phyloP scores from a whole-genome alignment of 1,140 invertebrate species.

The Berghia stephanieae region DNA sequence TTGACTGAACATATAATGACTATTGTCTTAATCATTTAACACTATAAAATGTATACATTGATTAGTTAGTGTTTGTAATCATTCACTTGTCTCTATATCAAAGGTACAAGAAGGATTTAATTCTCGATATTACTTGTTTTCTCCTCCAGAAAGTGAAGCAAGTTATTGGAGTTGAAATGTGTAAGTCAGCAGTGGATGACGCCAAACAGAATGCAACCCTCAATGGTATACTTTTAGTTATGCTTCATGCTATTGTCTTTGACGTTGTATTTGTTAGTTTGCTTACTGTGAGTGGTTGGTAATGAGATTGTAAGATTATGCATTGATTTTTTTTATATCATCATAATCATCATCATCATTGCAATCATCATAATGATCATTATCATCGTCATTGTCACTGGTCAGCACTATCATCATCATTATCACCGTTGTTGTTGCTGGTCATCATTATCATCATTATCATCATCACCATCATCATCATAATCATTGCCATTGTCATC shows the following conservation, averaged over 20 bases:
- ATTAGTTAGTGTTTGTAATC: neutral
- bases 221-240: constrained; percentile 72
- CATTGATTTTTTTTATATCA: neutral
- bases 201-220: constrained; percentile 84
- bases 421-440: too few relatives aligned
- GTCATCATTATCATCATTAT: too few relatives aligned
- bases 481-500: too few relatives aligned
- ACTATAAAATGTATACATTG: too few relatives aligned
- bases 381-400: too few relatives aligned
- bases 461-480: too few relatives aligned
- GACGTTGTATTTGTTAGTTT: neutral
- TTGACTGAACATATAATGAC: neutral
- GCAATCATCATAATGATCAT: too few relatives aligned
- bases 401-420: too few relatives aligned
- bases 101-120: neutral
- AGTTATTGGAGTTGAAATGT: constrained; percentile 90
- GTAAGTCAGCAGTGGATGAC: constrained; percentile 87
- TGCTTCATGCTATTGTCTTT: neutral
- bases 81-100: neutral
- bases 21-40: too few relatives aligned
- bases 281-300: neutral
- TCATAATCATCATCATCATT: neutral
- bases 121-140: constrained; percentile 20
- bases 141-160: constrained; percentile 69
- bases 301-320: neutral